Conservation (phyloP, 2,113 vertebrate species). For the Plecotus auritus region DNA sequence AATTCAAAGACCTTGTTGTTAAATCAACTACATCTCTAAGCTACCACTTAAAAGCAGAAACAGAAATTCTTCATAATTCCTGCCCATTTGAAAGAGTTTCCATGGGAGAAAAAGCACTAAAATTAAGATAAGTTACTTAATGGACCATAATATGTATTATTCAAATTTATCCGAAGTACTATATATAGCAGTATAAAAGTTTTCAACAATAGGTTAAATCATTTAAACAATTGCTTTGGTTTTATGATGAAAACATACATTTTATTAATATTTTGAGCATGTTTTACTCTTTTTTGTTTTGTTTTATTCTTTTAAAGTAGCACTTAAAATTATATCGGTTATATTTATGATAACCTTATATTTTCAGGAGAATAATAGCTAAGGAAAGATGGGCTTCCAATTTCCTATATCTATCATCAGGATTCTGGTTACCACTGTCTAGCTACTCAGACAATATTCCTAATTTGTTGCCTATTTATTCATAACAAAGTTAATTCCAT, state of each 20-base stretch:
- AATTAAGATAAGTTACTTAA: conserved; percentile 20
- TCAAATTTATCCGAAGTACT: not conserved
- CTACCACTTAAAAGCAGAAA: conserved; percentile 8
- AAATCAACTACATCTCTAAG: not conserved
- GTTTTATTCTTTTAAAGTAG: not conserved
- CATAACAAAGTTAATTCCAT: conserved; percentile 12
- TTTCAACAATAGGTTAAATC: conserved; percentile 1
- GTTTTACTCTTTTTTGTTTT: not conserved
- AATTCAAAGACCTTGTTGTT: conserved; percentile 18
- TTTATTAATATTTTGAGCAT: not conserved
- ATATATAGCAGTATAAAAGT: not conserved
- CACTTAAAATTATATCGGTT: not conserved
- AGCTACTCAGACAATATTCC: not conserved
- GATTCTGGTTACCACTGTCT: not conserved
- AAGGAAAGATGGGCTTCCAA: not conserved
- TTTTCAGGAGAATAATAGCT: not conserved
- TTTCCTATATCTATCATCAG: not conserved
- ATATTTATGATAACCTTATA: not conserved
- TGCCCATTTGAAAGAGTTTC: not conserved
- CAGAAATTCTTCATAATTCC: not conserved
- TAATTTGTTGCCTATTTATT: not conserved
- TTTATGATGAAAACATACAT: not conserved
- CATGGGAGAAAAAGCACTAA: not conserved
- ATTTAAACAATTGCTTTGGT: not conserved
- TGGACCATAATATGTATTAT: not conserved